These are phyloP conservation scores for Metaphire vulgaris DNA, from an alignment of 1,140 invertebrate species.

Conservation along the genomic window DNA sequence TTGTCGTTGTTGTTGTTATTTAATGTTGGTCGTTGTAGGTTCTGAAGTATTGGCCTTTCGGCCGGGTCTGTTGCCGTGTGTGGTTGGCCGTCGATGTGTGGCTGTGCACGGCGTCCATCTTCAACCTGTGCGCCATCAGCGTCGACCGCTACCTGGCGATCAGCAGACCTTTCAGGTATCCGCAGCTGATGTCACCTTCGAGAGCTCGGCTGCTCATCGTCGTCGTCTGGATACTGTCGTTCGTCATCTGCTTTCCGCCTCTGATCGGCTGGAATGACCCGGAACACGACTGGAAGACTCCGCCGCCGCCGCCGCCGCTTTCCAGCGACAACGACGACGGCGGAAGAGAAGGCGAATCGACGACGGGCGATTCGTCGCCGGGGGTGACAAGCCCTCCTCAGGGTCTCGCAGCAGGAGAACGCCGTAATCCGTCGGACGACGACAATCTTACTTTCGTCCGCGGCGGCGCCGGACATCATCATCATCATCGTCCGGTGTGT, in stretches of 20 bases:
- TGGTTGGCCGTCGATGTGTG: constrained; percentile 54
- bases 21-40: constrained; percentile 10
- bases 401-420: constrained; percentile 37
- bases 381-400: background rate
- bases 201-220: constrained; percentile 82
- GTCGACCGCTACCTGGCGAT: constrained; percentile 54
- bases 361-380: background rate
- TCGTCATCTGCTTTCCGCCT: constrained; percentile 94
- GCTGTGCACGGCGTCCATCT: constrained; percentile 52
- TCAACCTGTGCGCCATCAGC: constrained; percentile 53
- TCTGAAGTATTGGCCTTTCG: constrained; percentile 33
- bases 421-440: background rate
- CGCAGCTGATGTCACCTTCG: constrained; percentile 34
- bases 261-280: constrained; percentile 84
- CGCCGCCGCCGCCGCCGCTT: background rate
- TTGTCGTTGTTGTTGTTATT: background rate
- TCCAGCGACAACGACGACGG: too few species aligned
- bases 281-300: background rate
- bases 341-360: background rate
- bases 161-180: constrained; percentile 48
- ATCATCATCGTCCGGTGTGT: constrained; percentile 53
- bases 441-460: background rate
- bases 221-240: constrained; percentile 86
- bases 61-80: constrained; percentile 43
- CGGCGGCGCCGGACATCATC: background rate